phyloP scores from a whole-genome alignment of 2,797 vertebrate genomes.

The Avahi laniger region DNA sequence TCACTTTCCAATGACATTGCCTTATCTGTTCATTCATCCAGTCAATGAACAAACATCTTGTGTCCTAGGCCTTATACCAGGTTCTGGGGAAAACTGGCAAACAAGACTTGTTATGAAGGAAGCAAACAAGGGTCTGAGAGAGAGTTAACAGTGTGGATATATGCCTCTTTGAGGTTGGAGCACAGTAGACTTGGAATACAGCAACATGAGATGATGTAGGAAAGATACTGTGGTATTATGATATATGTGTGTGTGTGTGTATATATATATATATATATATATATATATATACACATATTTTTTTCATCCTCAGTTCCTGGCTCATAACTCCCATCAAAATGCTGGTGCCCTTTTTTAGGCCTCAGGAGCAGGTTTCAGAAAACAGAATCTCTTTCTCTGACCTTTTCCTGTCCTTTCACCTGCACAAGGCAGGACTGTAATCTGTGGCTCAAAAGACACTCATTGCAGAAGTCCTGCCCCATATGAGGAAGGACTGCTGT shows the following conservation, averaged over 20 bases:
- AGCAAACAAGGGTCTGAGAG: neutral
- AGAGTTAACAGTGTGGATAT: neutral
- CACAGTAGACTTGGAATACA: neutral
- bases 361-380: neutral
- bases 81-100: slow-evolving; percentile 36
- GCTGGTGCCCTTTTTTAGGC: neutral
- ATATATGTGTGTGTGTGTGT: neutral
- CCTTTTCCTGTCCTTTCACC: neutral
- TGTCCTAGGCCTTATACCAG: neutral
- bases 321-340: neutral
- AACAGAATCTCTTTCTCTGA: neutral
- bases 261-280: no score
- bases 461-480: neutral
- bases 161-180: neutral
- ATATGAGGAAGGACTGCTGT: neutral
- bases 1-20: neutral
- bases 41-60: neutral
- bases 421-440: neutral
- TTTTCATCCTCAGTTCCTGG: neutral
- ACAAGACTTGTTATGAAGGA: slow-evolving; percentile 18
- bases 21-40: slow-evolving; percentile 23
- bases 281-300: neutral
- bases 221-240: neutral
- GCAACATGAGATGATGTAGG: neutral
- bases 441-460: neutral